These are phyloP conservation scores for Clarias macrocephalus DNA, from an alignment of 2,113 vertebrate species.

Conservation along the genomic window DNA sequence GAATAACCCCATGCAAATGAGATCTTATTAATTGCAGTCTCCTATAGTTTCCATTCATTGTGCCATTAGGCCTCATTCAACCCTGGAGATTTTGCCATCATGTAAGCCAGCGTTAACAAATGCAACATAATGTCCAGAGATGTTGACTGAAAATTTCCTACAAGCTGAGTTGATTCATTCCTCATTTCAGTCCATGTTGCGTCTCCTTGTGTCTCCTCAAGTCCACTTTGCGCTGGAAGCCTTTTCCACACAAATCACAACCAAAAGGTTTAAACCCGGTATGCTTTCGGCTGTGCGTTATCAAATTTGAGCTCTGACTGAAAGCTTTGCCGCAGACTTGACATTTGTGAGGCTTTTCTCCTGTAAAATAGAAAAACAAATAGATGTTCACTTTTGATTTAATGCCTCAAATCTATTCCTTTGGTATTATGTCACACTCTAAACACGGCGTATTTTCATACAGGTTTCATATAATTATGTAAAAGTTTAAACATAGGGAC, in stretches of 20 bases:
- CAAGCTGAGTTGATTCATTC: background rate
- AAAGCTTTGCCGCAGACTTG: conserved; percentile 99
- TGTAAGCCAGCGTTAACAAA: background rate
- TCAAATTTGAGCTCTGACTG: conserved; percentile 99
- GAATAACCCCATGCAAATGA: background rate
- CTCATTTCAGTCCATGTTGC: conserved; percentile 92
- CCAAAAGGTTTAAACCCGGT: conserved; percentile 98
- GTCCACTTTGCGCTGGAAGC: conserved; percentile 97
- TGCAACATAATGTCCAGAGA: background rate
- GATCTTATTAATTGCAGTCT: background rate
- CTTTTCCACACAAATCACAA: conserved; percentile 94
- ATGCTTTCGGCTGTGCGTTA: conserved; percentile 97
- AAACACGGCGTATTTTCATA: background rate
- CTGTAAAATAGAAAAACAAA: conserved; percentile 66
- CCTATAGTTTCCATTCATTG: background rate
- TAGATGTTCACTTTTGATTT: background rate
- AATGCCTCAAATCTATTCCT: background rate
- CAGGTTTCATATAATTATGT: background rate
- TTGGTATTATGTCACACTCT: background rate
- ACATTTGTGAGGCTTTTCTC: conserved; percentile 98
- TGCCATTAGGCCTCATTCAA: background rate
- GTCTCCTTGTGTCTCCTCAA: conserved; percentile 94
- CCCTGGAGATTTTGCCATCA: background rate
- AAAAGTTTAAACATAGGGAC: background rate
- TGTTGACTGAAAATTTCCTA: background rate